Conservation (phyloP, 1,140 invertebrate genomes). For the Metopolophium dirhodum region DNA sequence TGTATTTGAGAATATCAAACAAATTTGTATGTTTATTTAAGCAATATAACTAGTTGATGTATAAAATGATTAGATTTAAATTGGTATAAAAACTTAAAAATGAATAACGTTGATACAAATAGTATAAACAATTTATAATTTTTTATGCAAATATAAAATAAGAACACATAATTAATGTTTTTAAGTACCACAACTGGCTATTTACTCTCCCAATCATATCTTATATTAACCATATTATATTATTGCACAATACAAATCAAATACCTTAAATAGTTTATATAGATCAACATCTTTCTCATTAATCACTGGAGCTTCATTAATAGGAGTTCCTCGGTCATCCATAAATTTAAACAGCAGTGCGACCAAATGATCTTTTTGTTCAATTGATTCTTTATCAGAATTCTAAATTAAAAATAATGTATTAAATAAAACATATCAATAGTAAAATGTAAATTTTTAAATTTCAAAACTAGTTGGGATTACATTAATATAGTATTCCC, state of each 20-base stretch:
- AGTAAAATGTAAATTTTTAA: not conserved
- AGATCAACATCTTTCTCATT: slow-evolving; percentile 89
- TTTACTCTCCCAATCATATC: too few relatives aligned
- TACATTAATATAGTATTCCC: not conserved
- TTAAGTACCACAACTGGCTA: not conserved
- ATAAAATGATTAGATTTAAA: too few relatives aligned
- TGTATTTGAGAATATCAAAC: too few relatives aligned
- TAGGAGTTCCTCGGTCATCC: slow-evolving; percentile 95
- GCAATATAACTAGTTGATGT: too few relatives aligned
- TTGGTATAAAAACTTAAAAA: too few relatives aligned
- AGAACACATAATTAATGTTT: too few relatives aligned
- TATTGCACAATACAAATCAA: not conserved
- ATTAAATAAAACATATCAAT: not conserved
- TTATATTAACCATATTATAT: too few relatives aligned
- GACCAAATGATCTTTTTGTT: slow-evolving; percentile 96
- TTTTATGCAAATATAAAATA: too few relatives aligned
- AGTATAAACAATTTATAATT: too few relatives aligned
- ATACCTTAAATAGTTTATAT: slow-evolving; percentile 81
- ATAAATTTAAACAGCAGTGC: slow-evolving; percentile 98
- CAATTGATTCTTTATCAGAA: slow-evolving; percentile 88
- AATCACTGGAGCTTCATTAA: slow-evolving; percentile 92
- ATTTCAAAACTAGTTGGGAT: not conserved
- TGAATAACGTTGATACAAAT: too few relatives aligned
- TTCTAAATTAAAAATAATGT: slow-evolving; percentile 67
- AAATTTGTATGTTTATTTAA: too few relatives aligned